A percentile compares a stretch with the other conserved stretches of the same genome.
Conservation (phyloP, 2,113 vertebrate species). For the Okapia johnstoni region DNA sequence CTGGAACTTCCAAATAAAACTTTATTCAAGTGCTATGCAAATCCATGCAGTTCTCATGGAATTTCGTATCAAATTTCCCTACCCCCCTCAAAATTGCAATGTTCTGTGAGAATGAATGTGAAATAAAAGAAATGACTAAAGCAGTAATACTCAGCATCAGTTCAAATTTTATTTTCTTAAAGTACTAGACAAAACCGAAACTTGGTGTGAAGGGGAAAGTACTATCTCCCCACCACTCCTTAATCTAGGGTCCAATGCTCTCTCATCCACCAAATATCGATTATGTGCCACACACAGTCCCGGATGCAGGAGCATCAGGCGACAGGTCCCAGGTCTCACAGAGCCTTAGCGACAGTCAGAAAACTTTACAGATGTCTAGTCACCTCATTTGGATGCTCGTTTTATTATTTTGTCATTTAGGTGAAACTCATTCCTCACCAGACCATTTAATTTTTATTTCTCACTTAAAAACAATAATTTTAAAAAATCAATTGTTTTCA, state of each 20-base stretch:
- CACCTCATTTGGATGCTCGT: not conserved
- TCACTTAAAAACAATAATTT: not conserved
- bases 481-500: not conserved
- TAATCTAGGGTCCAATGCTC: not conserved
- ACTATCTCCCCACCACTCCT: not conserved
- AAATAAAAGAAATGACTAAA: not conserved
- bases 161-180: not conserved
- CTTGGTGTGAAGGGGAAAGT: not conserved
- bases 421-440: not conserved
- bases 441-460: not conserved
- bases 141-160: not conserved
- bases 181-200: not conserved
- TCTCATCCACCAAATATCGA: not conserved
- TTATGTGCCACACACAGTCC: not conserved
- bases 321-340: not conserved
- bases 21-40: not conserved
- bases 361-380: not conserved
- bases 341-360: not conserved
- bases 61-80: not conserved
- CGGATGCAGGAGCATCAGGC: not conserved
- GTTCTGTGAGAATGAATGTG: not conserved
- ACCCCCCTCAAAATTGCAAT: not conserved
- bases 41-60: not conserved
- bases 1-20: not conserved
- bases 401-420: not conserved